Evolutionary conservation across 1,140 invertebrate genomes (phyloP), one percentile per base, ranked within the genome.

Genomic region (Anadara kagoshimensis): DNA sequence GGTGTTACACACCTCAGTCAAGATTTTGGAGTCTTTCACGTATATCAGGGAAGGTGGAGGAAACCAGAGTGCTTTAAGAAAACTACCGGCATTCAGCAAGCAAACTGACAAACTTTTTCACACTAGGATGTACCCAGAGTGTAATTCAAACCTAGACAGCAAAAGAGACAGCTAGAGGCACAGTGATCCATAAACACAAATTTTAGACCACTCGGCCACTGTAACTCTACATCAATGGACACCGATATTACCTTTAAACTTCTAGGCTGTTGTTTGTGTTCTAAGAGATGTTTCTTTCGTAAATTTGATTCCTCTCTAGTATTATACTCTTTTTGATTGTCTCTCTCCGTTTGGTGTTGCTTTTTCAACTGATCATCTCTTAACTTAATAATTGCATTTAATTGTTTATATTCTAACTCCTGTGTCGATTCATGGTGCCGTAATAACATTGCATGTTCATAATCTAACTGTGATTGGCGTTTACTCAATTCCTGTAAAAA

Each of bases 261-360:
- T 90, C 99, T 98, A 29, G 98, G 98, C 90, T 99, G 97, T 87
- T 99, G 97, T 88, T 99, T 98, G 51, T 98, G 92, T 90, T 99
- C 97, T 59, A 98, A 88, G 24, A 97, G 96, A 90, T 99, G 98
- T 86, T 98, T 99, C 88, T 99, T 99, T 69, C 95, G 92, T 80
- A 99, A 91, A 87, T 99, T 98, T 75, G 95, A 93, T 86, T 98
- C 94, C 5, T 96, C 94, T 69, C 97, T 92, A 84, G 94, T 92
- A 93, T 97, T 99, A 88, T 99, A 99, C 85, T 99, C 98, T 81
- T 96, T 94, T 90, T 99, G 92, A 92, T 99, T 99, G 74, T 94
- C 93, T 82, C 98, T 90, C 90, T 99, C 98, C 5, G 97, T 98
- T 77, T 94, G 93, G 89, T 99, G 98, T 89, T 99, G 97, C 84